Evolutionary conservation across 2,113 vertebrate genomes (phyloP), one percentile per base, ranked within the genome.

Genomic region (Eurystomus gularis): DNA sequence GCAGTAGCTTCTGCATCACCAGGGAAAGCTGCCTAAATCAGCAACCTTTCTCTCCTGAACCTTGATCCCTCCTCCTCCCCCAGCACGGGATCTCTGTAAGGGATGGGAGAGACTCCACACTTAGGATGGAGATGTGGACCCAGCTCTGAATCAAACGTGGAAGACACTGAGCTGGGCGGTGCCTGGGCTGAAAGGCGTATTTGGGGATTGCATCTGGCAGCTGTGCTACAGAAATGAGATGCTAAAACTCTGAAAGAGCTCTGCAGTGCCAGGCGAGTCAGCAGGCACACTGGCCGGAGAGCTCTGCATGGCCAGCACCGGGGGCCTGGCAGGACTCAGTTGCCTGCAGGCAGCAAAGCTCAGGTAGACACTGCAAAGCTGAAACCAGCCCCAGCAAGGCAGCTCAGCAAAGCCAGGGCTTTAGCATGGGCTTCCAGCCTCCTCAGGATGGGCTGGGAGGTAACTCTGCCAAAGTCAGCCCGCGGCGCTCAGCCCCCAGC

Each of bases 31-130:
- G 90, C 82, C 26, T 37, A 16, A 33, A 90, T 7, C 88, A 54
- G 70, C 85, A 44, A 0, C 46, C 54, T 31, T 57, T 2, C 6
- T 20, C 19, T 37, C 29, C 49, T 29, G 6, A 52, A 10, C 64
- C 81, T 48, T 21, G 0, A 11, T 37, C 71, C 25, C 9, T 9
- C 29, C 9, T 9, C 29, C 31, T 31, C 11, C 35, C 13, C 11
- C 0, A 1, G 19, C 21, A 33, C 0, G 11, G 44, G 64, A n/a
- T 51, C 24, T 33, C 33, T 3, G 35, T 0, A 9, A 44, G 69
- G 69, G 29, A 26, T 7, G 12, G 73, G 2, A 69, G 66, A 29
- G 15, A 17, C 60, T 42, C 55, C 60, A 25, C 11, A 1, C 5
- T 2, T 6, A 29, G 3, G 23, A 28, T 8, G 62, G 92, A 57